A percentile compares a stretch with the other conserved stretches of the same genome.
phyloP scores from a whole-genome alignment of 2,797 vertebrate species.

The Chiroxiphia lanceolata region DNA sequence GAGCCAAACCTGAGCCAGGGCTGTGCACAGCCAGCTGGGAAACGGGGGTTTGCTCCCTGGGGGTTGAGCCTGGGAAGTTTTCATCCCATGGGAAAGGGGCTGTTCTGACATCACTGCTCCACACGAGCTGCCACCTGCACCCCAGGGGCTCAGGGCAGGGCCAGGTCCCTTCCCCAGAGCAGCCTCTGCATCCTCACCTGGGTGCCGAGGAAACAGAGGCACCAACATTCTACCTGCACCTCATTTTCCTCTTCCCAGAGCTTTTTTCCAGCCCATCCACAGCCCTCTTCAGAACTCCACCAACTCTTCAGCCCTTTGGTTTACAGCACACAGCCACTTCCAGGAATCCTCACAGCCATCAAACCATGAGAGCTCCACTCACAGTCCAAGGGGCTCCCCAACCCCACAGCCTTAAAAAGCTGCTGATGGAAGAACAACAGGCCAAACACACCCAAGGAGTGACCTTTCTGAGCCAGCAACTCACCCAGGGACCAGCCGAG shows the following conservation, averaged over 20 bases:
- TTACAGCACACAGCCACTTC: neutral
- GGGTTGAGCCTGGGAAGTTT: neutral
- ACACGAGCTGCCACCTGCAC: fast-evolving
- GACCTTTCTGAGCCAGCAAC: neutral
- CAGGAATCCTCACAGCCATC: neutral
- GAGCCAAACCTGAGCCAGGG: fast-evolving
- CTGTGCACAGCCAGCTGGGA: fast-evolving
- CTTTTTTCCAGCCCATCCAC: neutral
- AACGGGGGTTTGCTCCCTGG: fast-evolving
- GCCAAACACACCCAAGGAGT: neutral
- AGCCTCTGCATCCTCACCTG: neutral
- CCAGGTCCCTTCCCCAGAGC: fast-evolving
- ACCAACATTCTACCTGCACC: fast-evolving
- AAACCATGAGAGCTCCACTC: neutral
- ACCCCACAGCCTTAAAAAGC: neutral
- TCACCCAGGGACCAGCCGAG: neutral
- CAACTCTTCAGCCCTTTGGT: neutral
- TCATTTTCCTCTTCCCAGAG: neutral
- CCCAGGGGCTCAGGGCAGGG: neutral
- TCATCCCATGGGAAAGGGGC: neutral
- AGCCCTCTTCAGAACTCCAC: neutral
- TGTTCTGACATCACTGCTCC: neutral
- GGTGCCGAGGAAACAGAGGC: neutral
- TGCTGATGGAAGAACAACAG: neutral
- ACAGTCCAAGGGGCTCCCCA: neutral